Evolutionary conservation across 2,888 invertebrate genomes (phyloP).

Genomic region (Sussaba pulchella): DNA sequence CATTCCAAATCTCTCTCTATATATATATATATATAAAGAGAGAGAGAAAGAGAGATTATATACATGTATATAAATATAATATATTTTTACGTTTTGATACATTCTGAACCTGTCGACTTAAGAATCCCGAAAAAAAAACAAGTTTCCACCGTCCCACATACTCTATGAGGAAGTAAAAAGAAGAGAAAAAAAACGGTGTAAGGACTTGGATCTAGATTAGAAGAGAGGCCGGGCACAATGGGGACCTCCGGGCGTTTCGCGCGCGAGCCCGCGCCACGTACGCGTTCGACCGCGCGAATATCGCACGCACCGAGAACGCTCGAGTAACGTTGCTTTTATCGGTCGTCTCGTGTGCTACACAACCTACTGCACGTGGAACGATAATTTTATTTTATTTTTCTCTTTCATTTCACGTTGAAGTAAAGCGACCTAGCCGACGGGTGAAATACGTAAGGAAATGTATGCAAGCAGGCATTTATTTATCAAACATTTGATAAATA

Average conservation of each 20-base stretch:
- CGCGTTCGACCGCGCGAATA: slow-evolving; percentile 70
- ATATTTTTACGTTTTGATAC: no score
- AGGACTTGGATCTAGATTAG: slow-evolving; percentile 78
- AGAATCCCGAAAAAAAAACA: slow-evolving; percentile 59
- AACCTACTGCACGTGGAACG: slow-evolving; percentile 44
- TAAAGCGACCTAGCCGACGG: background rate
- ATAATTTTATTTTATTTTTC: background rate
- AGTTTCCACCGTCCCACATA: no score
- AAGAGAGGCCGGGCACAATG: slow-evolving; percentile 75
- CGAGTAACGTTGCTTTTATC: slow-evolving; percentile 48
- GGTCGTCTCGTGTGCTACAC: slow-evolving; percentile 41
- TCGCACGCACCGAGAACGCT: slow-evolving; percentile 35
- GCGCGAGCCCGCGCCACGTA: slow-evolving; percentile 63
- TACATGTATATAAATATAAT: no score
- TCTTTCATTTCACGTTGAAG: background rate
- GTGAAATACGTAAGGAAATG: background rate
- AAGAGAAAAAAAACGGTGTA: slow-evolving; percentile 69
- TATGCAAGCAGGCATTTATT: background rate
- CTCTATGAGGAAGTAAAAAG: slow-evolving; percentile 1
- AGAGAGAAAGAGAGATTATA: no score
- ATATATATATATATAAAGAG: no score
- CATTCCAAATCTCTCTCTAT: no score
- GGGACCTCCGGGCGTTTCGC: slow-evolving; percentile 78
- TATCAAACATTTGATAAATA: no score
- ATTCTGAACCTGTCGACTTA: no score